These are phyloP conservation scores for Lepetodrilus schrolli DNA, from an alignment of 2,888 invertebrate species.

Conservation along the genomic window DNA sequence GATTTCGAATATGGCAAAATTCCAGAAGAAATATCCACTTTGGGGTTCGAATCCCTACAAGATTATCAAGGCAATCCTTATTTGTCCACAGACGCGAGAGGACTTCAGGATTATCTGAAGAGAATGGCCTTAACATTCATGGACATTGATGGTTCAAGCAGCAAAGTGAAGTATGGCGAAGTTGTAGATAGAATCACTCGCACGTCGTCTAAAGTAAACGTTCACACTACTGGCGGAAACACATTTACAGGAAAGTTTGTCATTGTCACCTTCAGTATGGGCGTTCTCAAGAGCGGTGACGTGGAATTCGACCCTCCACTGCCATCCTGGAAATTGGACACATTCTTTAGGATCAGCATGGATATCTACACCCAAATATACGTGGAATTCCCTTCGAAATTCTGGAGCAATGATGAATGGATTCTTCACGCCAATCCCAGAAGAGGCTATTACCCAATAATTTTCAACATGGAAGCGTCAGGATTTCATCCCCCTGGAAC, in stretches of 20 bases:
- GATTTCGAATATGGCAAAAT: not conserved
- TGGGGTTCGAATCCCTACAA: not conserved
- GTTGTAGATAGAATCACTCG: slow-evolving; percentile 32
- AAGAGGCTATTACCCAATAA: slow-evolving; percentile 30
- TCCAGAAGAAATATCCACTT: not conserved
- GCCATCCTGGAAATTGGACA: slow-evolving; percentile 37
- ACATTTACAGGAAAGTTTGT: not conserved
- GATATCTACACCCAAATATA: slow-evolving; percentile 34
- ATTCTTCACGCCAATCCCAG: slow-evolving; percentile 36
- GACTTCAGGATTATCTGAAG: slow-evolving; percentile 30
- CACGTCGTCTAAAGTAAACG: slow-evolving; percentile 23
- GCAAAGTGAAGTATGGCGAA: slow-evolving; percentile 34
- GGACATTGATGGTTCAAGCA: not conserved
- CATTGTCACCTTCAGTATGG: slow-evolving; percentile 45
- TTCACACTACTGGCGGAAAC: slow-evolving; percentile 27
- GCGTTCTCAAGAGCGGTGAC: slow-evolving; percentile 41
- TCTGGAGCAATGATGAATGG: slow-evolving; percentile 40
- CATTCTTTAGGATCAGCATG: slow-evolving; percentile 36
- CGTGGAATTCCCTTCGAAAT: slow-evolving; percentile 35
- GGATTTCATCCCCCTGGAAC: slow-evolving; percentile 32
- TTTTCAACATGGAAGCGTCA: slow-evolving; percentile 38
- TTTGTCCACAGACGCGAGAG: slow-evolving; percentile 32
- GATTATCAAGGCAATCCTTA: not conserved
- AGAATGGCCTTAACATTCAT: slow-evolving; percentile 15
- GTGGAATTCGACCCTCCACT: slow-evolving; percentile 39